phyloP scores from a whole-genome alignment of 2,888 invertebrate genomes.

The Caenorhabditis afra region DNA sequence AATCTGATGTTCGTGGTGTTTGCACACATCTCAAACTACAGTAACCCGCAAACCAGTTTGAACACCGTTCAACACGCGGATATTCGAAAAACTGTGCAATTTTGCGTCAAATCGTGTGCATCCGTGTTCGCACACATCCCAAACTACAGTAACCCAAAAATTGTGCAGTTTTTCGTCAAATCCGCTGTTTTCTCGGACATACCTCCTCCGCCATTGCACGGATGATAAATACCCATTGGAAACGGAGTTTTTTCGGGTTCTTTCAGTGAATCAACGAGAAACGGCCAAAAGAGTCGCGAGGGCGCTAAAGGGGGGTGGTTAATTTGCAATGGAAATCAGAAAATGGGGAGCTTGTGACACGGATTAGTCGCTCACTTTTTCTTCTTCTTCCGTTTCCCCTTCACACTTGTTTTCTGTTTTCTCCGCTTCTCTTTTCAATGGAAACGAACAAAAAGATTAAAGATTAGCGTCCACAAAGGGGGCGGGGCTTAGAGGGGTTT shows the following conservation, averaged over 20 bases:
- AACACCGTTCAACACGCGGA: too few relatives aligned
- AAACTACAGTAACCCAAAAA: too few relatives aligned
- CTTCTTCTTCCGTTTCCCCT: too few relatives aligned
- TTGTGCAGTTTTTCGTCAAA: too few relatives aligned
- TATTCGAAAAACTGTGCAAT: too few relatives aligned
- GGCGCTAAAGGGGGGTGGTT: conserved; percentile 20
- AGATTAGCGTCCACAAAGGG: conserved; percentile 14
- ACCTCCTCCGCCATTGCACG: not conserved
- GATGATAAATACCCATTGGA: conserved; percentile 16
- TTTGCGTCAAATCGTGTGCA: too few relatives aligned
- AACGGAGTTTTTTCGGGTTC: too few relatives aligned
- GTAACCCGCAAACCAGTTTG: too few relatives aligned
- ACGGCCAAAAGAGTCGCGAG: not conserved
- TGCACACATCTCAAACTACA: not conserved
- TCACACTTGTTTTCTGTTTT: too few relatives aligned
- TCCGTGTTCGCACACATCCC: too few relatives aligned
- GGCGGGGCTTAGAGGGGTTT: not conserved
- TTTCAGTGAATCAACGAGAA: too few relatives aligned
- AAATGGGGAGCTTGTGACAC: not conserved
- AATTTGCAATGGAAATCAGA: conserved; percentile 56
- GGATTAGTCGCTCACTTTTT: conserved; percentile 37
- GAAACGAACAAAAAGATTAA: conserved; percentile 32
- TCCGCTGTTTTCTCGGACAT: not conserved
- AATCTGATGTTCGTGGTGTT: not conserved
- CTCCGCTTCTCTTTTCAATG: too few relatives aligned